Conservation (phyloP, 2,797 vertebrate genomes). For the Coilia nasus region DNA sequence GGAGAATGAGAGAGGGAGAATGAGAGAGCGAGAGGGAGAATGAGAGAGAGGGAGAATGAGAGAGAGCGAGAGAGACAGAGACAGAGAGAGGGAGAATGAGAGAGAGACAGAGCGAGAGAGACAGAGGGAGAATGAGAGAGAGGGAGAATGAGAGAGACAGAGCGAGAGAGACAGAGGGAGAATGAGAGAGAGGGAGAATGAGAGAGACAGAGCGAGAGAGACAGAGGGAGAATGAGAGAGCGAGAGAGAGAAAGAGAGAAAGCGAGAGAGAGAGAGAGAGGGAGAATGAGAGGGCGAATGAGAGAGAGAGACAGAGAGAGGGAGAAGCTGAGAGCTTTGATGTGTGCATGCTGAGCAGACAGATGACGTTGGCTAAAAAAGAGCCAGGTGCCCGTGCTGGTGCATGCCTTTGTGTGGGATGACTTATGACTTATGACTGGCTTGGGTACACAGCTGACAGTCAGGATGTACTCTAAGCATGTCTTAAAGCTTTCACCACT, state of each 20-base stretch:
- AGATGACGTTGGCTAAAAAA: not conserved
- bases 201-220: not conserved
- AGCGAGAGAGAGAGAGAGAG: too few relatives aligned
- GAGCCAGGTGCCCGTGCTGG: not conserved
- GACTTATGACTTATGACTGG: not conserved
- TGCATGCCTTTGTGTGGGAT: slow-evolving; percentile 20
- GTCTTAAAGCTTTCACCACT: not conserved
- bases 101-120: too few relatives aligned
- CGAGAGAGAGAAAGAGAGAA: too few relatives aligned
- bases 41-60: not conserved
- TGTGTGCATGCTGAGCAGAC: not conserved
- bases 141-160: not conserved
- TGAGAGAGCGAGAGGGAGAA: not conserved
- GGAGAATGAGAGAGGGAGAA: not conserved
- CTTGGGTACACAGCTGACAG: slow-evolving; percentile 3
- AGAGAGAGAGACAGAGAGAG: not conserved
- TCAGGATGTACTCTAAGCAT: not conserved
- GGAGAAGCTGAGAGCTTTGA: not conserved
- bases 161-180: not conserved
- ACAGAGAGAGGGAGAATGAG: not conserved
- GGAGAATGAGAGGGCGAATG: not conserved
- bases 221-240: too few relatives aligned
- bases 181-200: not conserved
- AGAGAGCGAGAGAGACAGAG: not conserved
- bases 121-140: not conserved